Evolutionary conservation across 2,888 invertebrate species (phyloP), one percentile per base, ranked within the genome.

Genomic region (Drosophila suboccidentalis): DNA sequence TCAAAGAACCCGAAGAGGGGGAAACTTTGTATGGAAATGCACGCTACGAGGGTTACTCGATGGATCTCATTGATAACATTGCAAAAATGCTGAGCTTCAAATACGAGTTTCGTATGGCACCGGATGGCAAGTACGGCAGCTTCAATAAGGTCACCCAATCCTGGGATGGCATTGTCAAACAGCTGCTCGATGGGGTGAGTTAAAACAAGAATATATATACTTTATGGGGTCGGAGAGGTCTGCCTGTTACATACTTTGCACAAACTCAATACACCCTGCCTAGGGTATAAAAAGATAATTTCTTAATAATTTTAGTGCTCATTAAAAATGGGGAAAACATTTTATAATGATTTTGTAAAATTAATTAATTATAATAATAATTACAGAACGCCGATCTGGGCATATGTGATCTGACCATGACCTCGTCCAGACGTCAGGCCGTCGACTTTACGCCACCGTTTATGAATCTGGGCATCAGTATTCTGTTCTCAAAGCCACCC

Each of bases 371-470:
- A 34, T 34, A 34, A 11, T 13, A 36, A 36, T 36, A 29, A 19
- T 60, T 26, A 19, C 93, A 98, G 98, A 96, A 96, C 94, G 98
- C 98, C 6, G 98, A 98, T 92, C 94, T 99, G 80, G 98, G 98
- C 0, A 96, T 99, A 67, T 99, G 98, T 82, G 98, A 99, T 91
- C 93, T 99, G 75, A 99, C 99, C 2, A 99, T 99, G 89, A 99
- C 98, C 10, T 97, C 97, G 90, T 96, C 97, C 63, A 94, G 99
- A 58, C 95, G 98, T 80, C 95, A 95, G 82, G 96, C 95, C 15
- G 97, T 98, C 9, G 98, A 98, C 93, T 98, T 98, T 92, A 98
- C 98, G 0, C 98, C 98, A 93, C 99, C 99, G 0, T 99, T 99
- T 93, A 98, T 99, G 97, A 98, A 97, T 74, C 94, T 99, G 69